phyloP scores from a whole-genome alignment of 1,140 invertebrate species.

The Papilio polyxenes region DNA sequence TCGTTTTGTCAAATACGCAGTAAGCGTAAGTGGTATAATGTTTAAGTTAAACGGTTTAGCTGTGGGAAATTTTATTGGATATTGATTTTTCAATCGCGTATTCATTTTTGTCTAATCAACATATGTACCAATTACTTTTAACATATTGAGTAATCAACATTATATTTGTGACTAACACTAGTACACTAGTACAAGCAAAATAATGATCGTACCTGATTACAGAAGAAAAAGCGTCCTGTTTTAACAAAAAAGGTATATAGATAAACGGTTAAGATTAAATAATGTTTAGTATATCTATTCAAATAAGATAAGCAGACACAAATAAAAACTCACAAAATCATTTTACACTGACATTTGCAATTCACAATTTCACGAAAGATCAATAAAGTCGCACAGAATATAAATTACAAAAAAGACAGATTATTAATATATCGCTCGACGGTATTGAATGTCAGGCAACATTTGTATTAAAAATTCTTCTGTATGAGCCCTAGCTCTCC shows the following conservation, averaged over 20 bases:
- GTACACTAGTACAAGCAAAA: neutral
- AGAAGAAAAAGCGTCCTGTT: neutral
- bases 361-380: constrained; percentile 12
- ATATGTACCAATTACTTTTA: constrained; percentile 2
- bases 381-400: constrained; percentile 10
- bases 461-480: too few relatives aligned
- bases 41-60: neutral
- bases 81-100: neutral
- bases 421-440: neutral
- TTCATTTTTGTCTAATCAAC: neutral
- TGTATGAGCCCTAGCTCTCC: too few relatives aligned
- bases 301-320: constrained; percentile 5
- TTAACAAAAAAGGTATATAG: neutral
- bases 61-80: neutral
- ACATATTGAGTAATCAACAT: constrained; percentile 28
- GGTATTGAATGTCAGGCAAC: too few relatives aligned
- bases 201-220: neutral
- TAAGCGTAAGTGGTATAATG: neutral
- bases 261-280: neutral
- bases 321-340: constrained; percentile 28
- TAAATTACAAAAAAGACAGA: neutral
- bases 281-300: neutral
- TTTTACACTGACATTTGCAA: constrained; percentile 23
- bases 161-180: neutral
- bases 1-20: neutral